Evolutionary conservation across 2,113 vertebrate species (phyloP).

Genomic region (Aplodontia rufa): DNA sequence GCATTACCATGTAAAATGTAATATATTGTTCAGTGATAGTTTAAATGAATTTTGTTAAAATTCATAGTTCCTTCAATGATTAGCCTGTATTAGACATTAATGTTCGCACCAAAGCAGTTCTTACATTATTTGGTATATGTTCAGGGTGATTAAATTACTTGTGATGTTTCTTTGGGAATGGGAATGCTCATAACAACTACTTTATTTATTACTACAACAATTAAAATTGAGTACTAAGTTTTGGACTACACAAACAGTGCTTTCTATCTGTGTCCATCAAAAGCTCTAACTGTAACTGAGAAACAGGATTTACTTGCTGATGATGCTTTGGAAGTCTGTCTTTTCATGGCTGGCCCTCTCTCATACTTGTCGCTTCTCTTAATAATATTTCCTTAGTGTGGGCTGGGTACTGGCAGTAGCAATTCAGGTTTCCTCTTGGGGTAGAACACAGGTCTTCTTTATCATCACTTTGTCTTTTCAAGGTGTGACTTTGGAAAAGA

Average conservation of each 20-base stretch:
- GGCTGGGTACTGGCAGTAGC: fast-evolving
- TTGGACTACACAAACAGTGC: background rate
- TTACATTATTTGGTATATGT: background rate
- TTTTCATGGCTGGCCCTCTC: background rate
- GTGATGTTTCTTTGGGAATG: background rate
- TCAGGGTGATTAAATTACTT: background rate
- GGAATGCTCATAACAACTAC: background rate
- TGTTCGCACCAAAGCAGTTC: background rate
- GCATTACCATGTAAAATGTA: background rate
- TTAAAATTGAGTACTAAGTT: background rate
- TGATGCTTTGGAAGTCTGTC: background rate
- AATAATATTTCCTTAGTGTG: too few species aligned
- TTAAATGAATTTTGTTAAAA: background rate
- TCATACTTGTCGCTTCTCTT: background rate
- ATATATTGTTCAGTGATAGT: background rate
- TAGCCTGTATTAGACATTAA: background rate
- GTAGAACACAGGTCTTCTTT: background rate
- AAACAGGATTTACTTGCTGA: background rate
- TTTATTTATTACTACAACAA: background rate
- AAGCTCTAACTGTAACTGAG: background rate
- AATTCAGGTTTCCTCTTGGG: background rate
- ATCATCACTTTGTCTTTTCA: background rate
- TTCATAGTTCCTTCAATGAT: background rate
- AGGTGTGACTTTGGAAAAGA: background rate
- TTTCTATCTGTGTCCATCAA: background rate